Percentiles rank a stretch among this genome's conserved stretches.
Evolutionary conservation across 2,888 invertebrate species (phyloP).

Genomic region (Apamea crenata): DNA sequence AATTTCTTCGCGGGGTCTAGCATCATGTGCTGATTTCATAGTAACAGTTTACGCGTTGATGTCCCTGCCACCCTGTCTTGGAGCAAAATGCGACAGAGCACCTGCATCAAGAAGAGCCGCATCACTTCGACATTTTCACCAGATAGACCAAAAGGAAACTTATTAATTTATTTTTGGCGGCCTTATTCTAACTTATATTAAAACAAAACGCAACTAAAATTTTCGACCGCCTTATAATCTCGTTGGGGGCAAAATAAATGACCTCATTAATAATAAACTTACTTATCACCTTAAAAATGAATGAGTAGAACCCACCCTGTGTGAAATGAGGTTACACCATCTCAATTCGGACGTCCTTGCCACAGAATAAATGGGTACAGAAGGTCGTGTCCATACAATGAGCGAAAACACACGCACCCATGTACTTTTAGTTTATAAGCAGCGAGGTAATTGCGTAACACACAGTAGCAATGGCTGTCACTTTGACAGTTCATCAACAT

Average conservation of each 20-base stretch:
- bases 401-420: background rate
- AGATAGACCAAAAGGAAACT: background rate
- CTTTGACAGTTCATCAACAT: background rate
- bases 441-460: background rate
- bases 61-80: background rate
- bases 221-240: conserved; percentile 38
- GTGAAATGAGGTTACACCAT: conserved; percentile 69
- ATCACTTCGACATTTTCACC: background rate
- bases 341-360: conserved; percentile 69
- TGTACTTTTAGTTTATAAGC: background rate
- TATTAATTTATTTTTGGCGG: background rate
- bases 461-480: background rate
- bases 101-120: background rate
- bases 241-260: conserved; percentile 58
- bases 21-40: background rate
- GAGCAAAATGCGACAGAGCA: background rate
- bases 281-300: conserved; percentile 67
- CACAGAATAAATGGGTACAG: conserved; percentile 24
- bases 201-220: conserved; percentile 51
- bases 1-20: background rate
- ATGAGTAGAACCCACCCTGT: conserved; percentile 68
- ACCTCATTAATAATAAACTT: conserved; percentile 69
- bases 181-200: conserved; percentile 33
- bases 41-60: background rate
- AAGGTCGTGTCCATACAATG: background rate